Evolutionary conservation across 2,113 vertebrate genomes (phyloP), one percentile per base, ranked within the genome.

Genomic region (Pogona vitticeps): DNA sequence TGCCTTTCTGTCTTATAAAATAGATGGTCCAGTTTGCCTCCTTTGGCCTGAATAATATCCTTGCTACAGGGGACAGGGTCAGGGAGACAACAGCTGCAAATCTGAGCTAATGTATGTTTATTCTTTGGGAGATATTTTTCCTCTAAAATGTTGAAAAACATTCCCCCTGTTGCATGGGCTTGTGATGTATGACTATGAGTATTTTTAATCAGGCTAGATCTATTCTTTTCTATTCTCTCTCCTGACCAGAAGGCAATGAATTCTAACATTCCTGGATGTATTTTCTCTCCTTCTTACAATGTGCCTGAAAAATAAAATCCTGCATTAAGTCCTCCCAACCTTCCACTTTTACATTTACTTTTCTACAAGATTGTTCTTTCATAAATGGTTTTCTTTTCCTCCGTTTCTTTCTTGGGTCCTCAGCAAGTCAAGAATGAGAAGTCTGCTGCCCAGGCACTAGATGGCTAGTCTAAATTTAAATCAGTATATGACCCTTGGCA

Each of bases 31-130:
- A 46, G 73, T 65, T 89, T 90, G 84, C 31, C 75, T 84, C 89
- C 82, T 90, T n/a, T 88, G 83, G 36, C 40, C 46, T 82, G 89
- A 88, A 88, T 73, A 28, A 86, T 71, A 33, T 79, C 0, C 1
- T 76, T 2, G 71, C 84, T 56, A 92, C 84, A 65, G 82, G 84
- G 33, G 81, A n/a, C 76, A 81, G 33, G 20, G 86, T 67, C 42
- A 1, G 23, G 18, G 23, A 63, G 4, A 12, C 17, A 75, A 82
- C 76, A 85, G 82, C 52, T 88, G 70, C 71, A 31, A 82, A 88
- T 95, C 82, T 91, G 86, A 84, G 12, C 7, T 90, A 93, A 86
- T 87, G 1, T 92, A 28, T 93, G 31, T 82, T 59, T 88, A 70
- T 52, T 77, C 86, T 31, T 84, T 56, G 21, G 18, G 83, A 68